A percentile compares a stretch with the other conserved stretches of the same genome.
Conservation (phyloP, 1,140 invertebrate species). For the Schmidtea mediterranea region DNA sequence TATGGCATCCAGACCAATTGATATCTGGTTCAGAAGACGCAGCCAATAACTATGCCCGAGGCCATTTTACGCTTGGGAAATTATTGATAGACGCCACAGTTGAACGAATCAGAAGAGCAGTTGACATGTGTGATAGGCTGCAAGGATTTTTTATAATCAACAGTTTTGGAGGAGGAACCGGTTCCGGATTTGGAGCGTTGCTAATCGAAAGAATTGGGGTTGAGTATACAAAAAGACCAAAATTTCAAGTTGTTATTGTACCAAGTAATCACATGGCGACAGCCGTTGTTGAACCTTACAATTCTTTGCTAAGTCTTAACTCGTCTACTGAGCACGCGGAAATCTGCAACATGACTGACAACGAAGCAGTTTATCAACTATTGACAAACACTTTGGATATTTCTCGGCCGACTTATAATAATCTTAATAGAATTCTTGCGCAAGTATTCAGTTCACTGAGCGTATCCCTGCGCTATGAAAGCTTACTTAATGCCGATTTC, state of each 20-base stretch:
- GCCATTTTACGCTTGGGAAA: conserved; percentile 13
- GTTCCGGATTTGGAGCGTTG: conserved; percentile 55
- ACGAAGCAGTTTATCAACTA: conserved; percentile 19
- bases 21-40: conserved; percentile 18
- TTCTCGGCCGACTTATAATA: conserved; percentile 21
- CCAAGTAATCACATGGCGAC: conserved; percentile 46
- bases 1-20: conserved; percentile 23
- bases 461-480: conserved; percentile 34
- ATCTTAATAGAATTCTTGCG: conserved; percentile 39
- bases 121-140: conserved; percentile 47
- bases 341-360: conserved; percentile 19
- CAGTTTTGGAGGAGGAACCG: conserved; percentile 37
- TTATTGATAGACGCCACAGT: conserved; percentile 24
- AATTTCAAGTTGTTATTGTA: conserved; percentile 56
- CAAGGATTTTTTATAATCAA: conserved; percentile 37
- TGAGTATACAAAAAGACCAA: conserved; percentile 62
- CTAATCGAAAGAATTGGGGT: conserved; percentile 61
- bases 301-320: conserved; percentile 13
- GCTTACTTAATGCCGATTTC: not conserved
- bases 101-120: conserved; percentile 34
- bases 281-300: conserved; percentile 21
- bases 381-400: conserved; percentile 13
- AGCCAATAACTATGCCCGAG: conserved; percentile 10
- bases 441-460: conserved; percentile 61
- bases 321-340: conserved; percentile 15